phyloP scores from a whole-genome alignment of 2,797 vertebrate genomes.

The Galago senegalensis region DNA sequence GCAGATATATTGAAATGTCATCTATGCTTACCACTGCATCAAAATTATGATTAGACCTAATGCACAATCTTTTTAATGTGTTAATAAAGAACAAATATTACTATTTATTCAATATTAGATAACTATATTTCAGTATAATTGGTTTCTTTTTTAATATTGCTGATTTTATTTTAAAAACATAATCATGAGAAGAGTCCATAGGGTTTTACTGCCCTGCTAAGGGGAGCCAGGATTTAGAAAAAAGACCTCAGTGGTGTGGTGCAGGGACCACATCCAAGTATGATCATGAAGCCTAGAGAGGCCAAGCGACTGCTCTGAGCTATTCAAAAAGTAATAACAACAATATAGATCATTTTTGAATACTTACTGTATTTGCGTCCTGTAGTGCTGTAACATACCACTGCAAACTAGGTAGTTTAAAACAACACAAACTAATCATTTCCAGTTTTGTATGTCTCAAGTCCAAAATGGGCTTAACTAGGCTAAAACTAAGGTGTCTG shows the following conservation, averaged over 20 bases:
- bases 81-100: neutral
- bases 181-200: neutral
- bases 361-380: neutral
- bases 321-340: neutral
- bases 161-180: slow-evolving; percentile 39
- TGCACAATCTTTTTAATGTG: neutral
- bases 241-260: neutral
- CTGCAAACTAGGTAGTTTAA: neutral
- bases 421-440: neutral
- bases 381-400: neutral
- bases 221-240: neutral
- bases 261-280: fast-evolving
- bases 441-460: neutral
- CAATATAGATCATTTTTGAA: neutral
- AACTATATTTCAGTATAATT: neutral
- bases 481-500: neutral
- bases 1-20: neutral
- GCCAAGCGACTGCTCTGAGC: neutral
- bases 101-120: neutral
- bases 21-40: neutral
- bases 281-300: neutral
- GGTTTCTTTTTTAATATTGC: neutral
- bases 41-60: neutral
- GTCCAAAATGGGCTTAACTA: neutral
- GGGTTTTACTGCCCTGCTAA: neutral